Conservation (phyloP, 2,113 vertebrate genomes). For the Choloepus hoffmanni region DNA sequence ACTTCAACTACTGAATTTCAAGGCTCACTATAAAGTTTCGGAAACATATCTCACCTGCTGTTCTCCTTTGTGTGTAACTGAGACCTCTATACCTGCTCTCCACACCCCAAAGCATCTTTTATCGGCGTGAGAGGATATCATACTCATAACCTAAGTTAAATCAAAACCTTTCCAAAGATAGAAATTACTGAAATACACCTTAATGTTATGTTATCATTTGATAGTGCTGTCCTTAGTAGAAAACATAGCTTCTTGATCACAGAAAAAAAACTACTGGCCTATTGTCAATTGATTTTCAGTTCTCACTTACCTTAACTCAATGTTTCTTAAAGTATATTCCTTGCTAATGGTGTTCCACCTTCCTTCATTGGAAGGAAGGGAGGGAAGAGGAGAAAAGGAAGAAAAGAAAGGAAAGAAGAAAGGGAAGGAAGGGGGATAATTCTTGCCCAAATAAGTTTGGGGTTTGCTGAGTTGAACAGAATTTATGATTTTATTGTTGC, state of each 20-base stretch:
- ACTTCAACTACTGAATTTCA: neutral
- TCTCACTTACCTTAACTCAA: neutral
- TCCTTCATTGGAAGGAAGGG: neutral
- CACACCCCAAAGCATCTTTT: neutral
- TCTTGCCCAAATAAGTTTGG: neutral
- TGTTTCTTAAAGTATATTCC: neutral
- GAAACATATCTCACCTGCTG: neutral
- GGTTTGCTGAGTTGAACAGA: neutral
- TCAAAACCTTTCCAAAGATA: neutral
- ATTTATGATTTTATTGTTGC: neutral
- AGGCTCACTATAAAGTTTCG: neutral
- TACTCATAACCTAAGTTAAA: neutral
- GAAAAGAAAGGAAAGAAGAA: too few species aligned
- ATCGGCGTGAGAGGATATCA: neutral
- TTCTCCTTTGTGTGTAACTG: neutral
- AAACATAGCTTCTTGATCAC: conserved; percentile 11
- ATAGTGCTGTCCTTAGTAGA: neutral
- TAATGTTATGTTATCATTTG: neutral
- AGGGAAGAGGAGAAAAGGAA: neutral
- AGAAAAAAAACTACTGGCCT: neutral
- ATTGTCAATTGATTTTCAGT: neutral
- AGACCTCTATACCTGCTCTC: neutral
- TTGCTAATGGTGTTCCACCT: neutral
- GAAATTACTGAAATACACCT: neutral
- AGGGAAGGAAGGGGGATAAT: neutral